phyloP scores from a whole-genome alignment of 2,888 invertebrate genomes.

The Arctia plantaginis region DNA sequence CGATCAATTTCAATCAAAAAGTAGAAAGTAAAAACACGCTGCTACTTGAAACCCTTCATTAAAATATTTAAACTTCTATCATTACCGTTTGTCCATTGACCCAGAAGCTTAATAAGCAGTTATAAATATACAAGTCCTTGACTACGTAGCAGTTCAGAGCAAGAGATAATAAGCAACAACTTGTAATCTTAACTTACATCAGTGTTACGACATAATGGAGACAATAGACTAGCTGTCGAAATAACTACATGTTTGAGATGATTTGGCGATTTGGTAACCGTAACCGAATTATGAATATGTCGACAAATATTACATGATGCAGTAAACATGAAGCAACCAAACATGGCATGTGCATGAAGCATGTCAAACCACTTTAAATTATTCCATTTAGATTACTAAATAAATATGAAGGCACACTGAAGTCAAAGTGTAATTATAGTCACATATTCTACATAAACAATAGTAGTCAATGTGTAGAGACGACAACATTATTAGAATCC shows the following conservation, averaged over 20 bases:
- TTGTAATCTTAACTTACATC: constrained; percentile 52
- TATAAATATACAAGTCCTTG: constrained; percentile 40
- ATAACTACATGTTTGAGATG: constrained; percentile 47
- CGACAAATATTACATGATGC: constrained; percentile 13
- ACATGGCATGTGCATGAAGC: too few relatives aligned
- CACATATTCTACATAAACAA: too few relatives aligned
- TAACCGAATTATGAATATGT: constrained; percentile 41
- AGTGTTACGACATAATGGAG: constrained; percentile 62
- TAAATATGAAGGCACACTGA: background rate
- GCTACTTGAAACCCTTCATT: constrained; percentile 37
- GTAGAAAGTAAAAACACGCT: constrained; percentile 31
- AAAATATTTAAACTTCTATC: constrained; percentile 37
- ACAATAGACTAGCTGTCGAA: constrained; percentile 63
- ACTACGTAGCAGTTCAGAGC: constrained; percentile 34
- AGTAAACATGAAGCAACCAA: constrained; percentile 7
- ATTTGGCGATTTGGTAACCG: constrained; percentile 56
- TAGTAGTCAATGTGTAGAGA: background rate
- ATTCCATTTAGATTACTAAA: background rate
- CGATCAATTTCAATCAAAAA: constrained; percentile 26
- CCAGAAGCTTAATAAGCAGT: constrained; percentile 43
- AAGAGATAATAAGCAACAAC: constrained; percentile 54
- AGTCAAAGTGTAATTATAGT: background rate
- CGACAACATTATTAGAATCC: background rate
- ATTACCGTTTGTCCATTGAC: constrained; percentile 47
- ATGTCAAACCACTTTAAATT: background rate